phyloP scores from a whole-genome alignment of 2,888 invertebrate genomes.

The Muschampia staudingeri region DNA sequence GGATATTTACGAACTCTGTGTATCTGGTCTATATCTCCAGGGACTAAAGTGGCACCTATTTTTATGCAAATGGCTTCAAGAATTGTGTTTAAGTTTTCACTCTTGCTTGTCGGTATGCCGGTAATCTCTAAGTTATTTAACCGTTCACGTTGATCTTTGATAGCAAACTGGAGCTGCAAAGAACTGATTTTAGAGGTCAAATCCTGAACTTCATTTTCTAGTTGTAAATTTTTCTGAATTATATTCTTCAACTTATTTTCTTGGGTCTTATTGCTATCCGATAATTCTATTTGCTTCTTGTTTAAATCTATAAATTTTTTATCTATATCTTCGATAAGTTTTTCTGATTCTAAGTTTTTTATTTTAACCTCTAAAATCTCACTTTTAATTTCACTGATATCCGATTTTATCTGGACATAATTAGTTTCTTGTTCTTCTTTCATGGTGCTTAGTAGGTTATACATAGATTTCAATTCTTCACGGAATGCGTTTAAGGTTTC shows the following conservation, averaged over 20 bases:
- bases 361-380: neutral
- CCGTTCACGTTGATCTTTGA: neutral
- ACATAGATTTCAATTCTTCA: neutral
- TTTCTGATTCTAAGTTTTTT: neutral
- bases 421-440: neutral
- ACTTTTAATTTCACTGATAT: neutral
- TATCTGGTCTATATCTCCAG: neutral
- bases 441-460: neutral
- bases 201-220: neutral
- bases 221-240: neutral
- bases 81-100: neutral
- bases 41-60: neutral
- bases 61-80: neutral
- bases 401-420: neutral
- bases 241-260: neutral
- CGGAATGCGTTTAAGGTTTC: neutral
- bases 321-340: neutral
- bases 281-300: constrained; percentile 2
- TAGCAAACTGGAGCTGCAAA: neutral
- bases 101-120: neutral
- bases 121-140: neutral
- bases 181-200: neutral
- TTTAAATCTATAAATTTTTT: neutral
- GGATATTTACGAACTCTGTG: neutral
- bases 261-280: neutral